Conservation (phyloP, 2,797 vertebrate genomes). For the Nyctibius grandis region DNA sequence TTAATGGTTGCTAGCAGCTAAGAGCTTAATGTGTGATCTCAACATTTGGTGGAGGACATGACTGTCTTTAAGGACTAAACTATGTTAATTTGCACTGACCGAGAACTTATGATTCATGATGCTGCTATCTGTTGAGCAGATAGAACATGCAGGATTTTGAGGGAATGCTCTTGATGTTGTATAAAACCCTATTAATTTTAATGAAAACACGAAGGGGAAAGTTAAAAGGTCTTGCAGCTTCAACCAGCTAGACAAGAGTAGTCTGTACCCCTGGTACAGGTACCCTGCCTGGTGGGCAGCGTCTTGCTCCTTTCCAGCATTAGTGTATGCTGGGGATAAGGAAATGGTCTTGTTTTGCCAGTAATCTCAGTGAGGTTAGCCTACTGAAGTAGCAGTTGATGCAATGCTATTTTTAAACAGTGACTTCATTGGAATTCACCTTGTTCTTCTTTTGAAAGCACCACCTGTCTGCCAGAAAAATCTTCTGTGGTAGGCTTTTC, state of each 20-base stretch:
- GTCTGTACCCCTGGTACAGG: too few relatives aligned
- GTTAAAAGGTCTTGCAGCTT: background rate
- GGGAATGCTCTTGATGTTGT: background rate
- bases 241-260: background rate
- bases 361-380: background rate
- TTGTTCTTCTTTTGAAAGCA: background rate
- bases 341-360: background rate
- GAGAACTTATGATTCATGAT: background rate
- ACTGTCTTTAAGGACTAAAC: background rate
- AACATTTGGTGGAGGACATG: background rate
- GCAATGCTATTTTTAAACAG: background rate
- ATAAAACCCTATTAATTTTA: background rate
- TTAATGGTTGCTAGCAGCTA: background rate
- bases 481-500: background rate
- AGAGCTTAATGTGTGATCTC: background rate
- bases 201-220: background rate
- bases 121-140: background rate
- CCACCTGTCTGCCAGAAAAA: background rate
- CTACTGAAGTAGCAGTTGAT: background rate
- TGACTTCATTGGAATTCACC: background rate
- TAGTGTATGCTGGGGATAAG: background rate
- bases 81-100: background rate
- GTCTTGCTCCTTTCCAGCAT: background rate
- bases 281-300: background rate
- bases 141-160: background rate